Evolutionary conservation across 2,113 vertebrate genomes (phyloP).

Genomic region (Rissa tridactyla): DNA sequence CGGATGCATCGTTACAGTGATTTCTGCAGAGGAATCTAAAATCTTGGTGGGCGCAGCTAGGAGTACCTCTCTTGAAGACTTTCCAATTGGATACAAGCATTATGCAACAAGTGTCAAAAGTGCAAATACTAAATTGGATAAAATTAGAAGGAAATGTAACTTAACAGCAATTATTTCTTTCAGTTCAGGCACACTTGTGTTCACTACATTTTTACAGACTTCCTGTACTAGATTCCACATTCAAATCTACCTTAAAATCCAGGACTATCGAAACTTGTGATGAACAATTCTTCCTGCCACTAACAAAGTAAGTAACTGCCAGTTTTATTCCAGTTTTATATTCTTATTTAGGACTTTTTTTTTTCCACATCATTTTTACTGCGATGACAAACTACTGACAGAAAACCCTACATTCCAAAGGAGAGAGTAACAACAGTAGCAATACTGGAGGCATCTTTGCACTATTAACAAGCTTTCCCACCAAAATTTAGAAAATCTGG

Average conservation of each 20-base stretch:
- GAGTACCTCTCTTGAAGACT: background rate
- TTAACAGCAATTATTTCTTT: background rate
- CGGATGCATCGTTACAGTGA: background rate
- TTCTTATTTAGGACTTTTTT: background rate
- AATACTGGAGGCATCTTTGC: background rate
- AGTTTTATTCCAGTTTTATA: background rate
- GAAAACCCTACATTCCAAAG: background rate
- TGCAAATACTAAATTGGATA: background rate
- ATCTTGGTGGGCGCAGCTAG: background rate
- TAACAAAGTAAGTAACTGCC: background rate
- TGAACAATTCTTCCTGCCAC: background rate
- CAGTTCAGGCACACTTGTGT: background rate
- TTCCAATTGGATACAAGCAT: background rate
- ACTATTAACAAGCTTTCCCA: background rate
- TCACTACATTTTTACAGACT: accelerated
- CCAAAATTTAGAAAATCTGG: background rate
- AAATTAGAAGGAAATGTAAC: background rate
- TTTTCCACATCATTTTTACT: background rate
- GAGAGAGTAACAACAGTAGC: background rate
- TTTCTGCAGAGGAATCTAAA: background rate
- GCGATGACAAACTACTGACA: background rate
- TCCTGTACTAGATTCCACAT: background rate
- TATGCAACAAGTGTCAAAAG: background rate
- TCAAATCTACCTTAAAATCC: background rate
- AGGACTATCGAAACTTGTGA: background rate